A percentile compares a stretch with the other conserved stretches of the same genome.
These are phyloP conservation scores for Pachymerium ferrugineum DNA, from an alignment of 2,888 invertebrate genomes.

Conservation along the genomic window DNA sequence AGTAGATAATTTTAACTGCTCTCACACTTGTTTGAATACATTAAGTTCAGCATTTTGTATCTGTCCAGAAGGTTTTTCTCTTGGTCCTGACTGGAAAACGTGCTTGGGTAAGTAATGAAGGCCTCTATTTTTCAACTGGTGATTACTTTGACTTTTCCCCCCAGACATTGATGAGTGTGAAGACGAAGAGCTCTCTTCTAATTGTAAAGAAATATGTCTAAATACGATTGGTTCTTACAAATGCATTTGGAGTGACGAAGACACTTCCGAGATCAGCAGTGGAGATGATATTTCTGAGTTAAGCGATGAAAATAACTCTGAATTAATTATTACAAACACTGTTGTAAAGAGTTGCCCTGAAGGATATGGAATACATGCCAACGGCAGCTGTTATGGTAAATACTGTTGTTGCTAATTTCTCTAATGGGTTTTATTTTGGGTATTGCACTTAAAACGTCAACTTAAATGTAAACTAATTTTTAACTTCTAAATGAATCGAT, in stretches of 20 bases:
- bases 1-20: slow-evolving; percentile 28
- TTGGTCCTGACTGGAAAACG: slow-evolving; percentile 30
- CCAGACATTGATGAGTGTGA: slow-evolving; percentile 42
- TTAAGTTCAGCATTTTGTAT: slow-evolving; percentile 29
- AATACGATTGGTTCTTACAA: slow-evolving; percentile 27
- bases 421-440: no score
- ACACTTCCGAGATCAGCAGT: no score
- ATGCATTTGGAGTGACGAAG: background rate
- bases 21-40: slow-evolving; percentile 30
- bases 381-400: background rate
- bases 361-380: background rate
- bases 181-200: background rate
- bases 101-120: slow-evolving; percentile 10
- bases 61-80: slow-evolving; percentile 30
- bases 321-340: background rate
- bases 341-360: background rate
- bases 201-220: background rate
- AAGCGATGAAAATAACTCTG: background rate
- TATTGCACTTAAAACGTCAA: no score
- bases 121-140: background rate
- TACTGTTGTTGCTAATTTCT: no score
- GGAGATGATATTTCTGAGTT: no score
- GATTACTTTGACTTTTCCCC: background rate
- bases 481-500: no score
- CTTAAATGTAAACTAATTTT: no score